Evolutionary conservation across 2,113 vertebrate species (phyloP).

Genomic region (Proterorhinus semilunaris): DNA sequence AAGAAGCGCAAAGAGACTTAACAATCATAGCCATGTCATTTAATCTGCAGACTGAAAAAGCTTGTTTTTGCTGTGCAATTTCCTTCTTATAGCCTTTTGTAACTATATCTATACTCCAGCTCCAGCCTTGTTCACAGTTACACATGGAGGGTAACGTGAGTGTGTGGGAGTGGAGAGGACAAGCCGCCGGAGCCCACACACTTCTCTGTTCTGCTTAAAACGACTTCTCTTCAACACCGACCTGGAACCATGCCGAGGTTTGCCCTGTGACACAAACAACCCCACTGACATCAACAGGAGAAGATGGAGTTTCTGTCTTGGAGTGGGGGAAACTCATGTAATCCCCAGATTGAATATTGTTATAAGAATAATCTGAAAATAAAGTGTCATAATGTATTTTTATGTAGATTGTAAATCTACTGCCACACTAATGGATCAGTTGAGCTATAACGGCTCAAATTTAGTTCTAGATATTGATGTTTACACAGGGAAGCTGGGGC

Average conservation of each 20-base stretch:
- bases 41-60: not conserved
- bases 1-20: conserved; percentile 52
- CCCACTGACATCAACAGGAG: conserved; percentile 62
- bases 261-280: conserved; percentile 59
- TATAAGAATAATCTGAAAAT: not conserved
- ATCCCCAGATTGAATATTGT: not conserved
- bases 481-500: too few relatives aligned
- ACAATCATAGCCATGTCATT: not conserved
- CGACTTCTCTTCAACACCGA: conserved; percentile 56
- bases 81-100: too few relatives aligned
- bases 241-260: conserved; percentile 65
- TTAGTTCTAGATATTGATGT: too few relatives aligned
- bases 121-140: conserved; percentile 48
- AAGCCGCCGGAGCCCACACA: conserved; percentile 60
- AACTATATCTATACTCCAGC: conserved; percentile 31
- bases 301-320: conserved; percentile 20
- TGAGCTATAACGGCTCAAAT: too few relatives aligned
- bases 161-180: conserved; percentile 62
- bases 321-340: not conserved
- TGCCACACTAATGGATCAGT: too few relatives aligned
- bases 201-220: conserved; percentile 58
- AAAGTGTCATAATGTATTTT: too few relatives aligned
- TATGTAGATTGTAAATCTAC: too few relatives aligned
- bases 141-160: conserved; percentile 63
- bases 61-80: not conserved